Base-by-base conservation (phyloP, 2,797 vertebrate species). In the Danio albolineatus region DNA sequence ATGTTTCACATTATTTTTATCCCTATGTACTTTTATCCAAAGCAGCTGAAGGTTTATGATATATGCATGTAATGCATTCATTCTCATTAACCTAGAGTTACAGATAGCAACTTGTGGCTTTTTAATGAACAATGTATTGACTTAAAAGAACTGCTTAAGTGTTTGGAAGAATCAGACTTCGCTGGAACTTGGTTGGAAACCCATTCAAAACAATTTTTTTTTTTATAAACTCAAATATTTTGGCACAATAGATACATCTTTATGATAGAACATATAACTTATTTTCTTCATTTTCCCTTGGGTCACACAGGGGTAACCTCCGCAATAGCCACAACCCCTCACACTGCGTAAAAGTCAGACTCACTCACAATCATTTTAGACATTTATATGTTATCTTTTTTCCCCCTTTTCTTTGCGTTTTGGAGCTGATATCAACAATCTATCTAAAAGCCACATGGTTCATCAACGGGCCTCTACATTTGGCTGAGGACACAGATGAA, bases 381-480 rank as follows among this genome's bases (percentile, higher is more conserved):
- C 54, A 48, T 51, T 60, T 28, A 65, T 19, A 49, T 49, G 60
- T 65, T 70, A 74, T 72, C 8, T 41, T 44, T 54, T n/a, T 72
- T 10, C 54, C 46, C 12, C 7, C 6, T 21, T 56, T 41, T 36
- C 54, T 57, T 72, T 82, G 61, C 14, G 43, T 83, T 80, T 80
- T 83, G 82, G 73, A 80, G 53, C 74, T 21, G 72, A 78, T 67
- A 56, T 67, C 41, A 56, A 36, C 16, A n/a, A 14, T 12, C 64
- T 43, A 74, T 76, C 79, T 75, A 57, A 60, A 77, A 85, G 48
- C 76, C 79, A 79, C 82, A 83, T 73, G 53, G 78, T 75, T 75
- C 60, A 78, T 78, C 49, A 70, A 78, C 64, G 54, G 70, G 41
- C 59, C 70, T 78, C 53, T 70, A 44, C 48, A 28, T 49, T 57